Evolutionary conservation across 2,113 vertebrate species (phyloP).

Genomic region (Sigmodon hispidus): DNA sequence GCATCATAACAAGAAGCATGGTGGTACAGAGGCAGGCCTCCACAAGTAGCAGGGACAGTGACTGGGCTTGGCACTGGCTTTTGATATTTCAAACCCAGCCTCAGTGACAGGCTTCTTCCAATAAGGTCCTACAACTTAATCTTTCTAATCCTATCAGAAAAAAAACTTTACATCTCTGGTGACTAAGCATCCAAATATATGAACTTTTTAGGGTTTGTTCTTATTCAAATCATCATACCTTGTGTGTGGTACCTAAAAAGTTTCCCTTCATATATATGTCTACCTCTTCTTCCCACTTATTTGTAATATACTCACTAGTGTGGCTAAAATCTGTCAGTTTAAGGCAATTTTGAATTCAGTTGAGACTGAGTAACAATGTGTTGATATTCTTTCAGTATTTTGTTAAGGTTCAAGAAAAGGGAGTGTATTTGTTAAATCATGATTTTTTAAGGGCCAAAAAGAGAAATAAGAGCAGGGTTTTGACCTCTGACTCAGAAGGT

Average conservation of each 20-base stretch:
- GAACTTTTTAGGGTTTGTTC: neutral
- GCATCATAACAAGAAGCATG: neutral
- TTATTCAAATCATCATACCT: neutral
- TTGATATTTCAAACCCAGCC: neutral
- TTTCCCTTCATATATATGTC: neutral
- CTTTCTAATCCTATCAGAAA: neutral
- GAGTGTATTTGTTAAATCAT: neutral
- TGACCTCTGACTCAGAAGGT: neutral
- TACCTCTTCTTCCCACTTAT: neutral
- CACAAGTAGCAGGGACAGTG: neutral
- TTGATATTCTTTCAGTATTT: neutral
- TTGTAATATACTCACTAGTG: neutral
- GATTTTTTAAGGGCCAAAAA: neutral
- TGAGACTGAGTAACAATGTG: neutral
- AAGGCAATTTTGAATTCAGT: neutral
- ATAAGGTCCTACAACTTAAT: neutral
- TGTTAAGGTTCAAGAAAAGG: neutral
- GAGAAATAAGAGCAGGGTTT: neutral
- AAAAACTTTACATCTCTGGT: neutral
- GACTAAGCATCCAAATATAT: neutral
- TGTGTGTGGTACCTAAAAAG: neutral
- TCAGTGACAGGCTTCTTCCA: neutral
- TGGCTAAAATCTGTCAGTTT: neutral
- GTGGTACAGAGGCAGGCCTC: neutral
- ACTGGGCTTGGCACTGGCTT: neutral